Evolutionary conservation across 1,140 invertebrate genomes (phyloP).

Genomic region (Pseudomyrmex flavicornis): DNA sequence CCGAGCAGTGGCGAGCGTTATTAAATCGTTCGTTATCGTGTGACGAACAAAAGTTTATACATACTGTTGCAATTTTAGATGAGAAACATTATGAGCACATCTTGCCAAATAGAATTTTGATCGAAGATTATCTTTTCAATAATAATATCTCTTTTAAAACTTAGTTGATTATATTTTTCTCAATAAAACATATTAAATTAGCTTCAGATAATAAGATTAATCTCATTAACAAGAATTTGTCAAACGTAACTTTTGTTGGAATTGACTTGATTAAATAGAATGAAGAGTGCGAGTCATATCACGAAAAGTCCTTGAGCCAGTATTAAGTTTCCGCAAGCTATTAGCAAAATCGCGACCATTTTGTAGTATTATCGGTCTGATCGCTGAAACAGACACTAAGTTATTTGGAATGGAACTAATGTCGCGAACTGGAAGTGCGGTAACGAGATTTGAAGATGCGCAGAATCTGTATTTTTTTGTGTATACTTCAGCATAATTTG

Average conservation of each 20-base stretch:
- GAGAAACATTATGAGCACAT: not conserved
- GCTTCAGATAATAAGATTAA: too few species aligned
- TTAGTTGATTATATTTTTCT: not conserved
- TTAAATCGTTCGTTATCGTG: conserved; percentile 42
- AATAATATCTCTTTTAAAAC: not conserved
- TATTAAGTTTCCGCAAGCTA: conserved; percentile 18
- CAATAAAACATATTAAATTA: not conserved
- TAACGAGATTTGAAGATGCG: conserved; percentile 63
- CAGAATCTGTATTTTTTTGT: not conserved
- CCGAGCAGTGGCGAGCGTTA: conserved; percentile 21
- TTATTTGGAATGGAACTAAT: conserved; percentile 68
- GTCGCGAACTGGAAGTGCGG: conserved; percentile 47
- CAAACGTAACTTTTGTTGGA: too few species aligned
- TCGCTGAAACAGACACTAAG: conserved; percentile 55
- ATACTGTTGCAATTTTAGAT: not conserved
- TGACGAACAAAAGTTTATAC: too few species aligned
- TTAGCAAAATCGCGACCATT: conserved; percentile 18
- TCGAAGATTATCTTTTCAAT: not conserved
- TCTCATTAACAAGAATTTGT: too few species aligned
- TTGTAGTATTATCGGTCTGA: conserved; percentile 46
- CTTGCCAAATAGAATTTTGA: not conserved
- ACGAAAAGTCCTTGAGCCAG: conserved; percentile 10
- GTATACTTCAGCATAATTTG: conserved; percentile 40
- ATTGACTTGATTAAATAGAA: not conserved
- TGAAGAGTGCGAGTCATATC: not conserved